A percentile compares a stretch with the other conserved stretches of the same genome.
These are phyloP conservation scores for Bos javanicus DNA, from an alignment of 2,113 vertebrate genomes.

Conservation along the genomic window DNA sequence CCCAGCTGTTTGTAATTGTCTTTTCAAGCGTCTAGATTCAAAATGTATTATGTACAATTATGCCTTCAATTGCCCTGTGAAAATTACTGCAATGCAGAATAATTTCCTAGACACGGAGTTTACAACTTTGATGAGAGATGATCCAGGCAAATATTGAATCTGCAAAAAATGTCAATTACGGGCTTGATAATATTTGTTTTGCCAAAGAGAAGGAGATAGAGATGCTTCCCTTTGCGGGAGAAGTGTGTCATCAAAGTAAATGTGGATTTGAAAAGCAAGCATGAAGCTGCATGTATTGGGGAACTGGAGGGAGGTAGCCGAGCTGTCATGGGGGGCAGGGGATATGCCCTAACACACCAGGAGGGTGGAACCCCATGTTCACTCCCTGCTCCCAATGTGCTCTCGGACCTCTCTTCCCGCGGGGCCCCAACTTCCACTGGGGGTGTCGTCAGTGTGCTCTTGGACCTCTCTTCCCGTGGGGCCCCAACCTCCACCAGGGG, in stretches of 20 bases:
- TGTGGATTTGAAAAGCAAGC: not conserved
- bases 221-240: not conserved
- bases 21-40: not conserved
- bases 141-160: not conserved
- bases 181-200: not conserved
- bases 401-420: too few species aligned
- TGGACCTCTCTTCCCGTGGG: too few species aligned
- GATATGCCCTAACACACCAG: not conserved
- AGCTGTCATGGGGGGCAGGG: accelerated
- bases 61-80: not conserved
- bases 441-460: not conserved
- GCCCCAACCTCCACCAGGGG: not conserved
- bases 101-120: not conserved
- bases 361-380: not conserved
- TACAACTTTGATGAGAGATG: not conserved
- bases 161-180: not conserved
- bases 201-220: not conserved
- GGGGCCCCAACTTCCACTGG: not conserved
- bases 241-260: not conserved
- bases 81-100: not conserved
- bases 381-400: accelerated
- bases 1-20: not conserved
- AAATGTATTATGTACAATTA: not conserved
- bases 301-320: accelerated
- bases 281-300: not conserved